Evolutionary conservation across 1,140 invertebrate genomes (phyloP), one percentile per base, ranked within the genome.

Genomic region (Microplitis demolitor): DNA sequence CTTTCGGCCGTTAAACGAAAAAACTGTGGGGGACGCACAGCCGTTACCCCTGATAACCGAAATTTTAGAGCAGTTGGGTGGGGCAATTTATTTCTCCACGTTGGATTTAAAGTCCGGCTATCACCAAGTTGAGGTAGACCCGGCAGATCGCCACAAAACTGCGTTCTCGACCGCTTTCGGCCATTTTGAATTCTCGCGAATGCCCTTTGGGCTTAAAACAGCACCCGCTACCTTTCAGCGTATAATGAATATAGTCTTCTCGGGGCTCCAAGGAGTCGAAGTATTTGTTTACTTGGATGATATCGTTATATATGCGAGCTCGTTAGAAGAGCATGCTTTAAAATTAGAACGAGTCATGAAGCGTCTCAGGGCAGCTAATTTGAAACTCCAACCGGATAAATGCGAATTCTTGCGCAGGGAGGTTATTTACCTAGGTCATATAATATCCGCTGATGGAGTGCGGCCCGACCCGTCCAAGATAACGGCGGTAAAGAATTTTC

Each of bases 191-290:
- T 66, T 45, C 11, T 8, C 5, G 2, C 63, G 63, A 16, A 66
- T 66, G 63, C 63, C 63, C 4, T 66, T 66, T 31, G 39, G 66
- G 0, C 33, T 53, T 33, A 67, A 67, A 54, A 67, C 51, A 11
- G 66, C 66, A 31, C 66, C 66, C 1, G 39, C 66, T 9, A 67
- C 34, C 9, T 67, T 54, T 4, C 66, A 54, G 11, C 51, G 66
- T 3, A 3, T 53, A 54, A 67, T 54, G 66, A 50, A 67, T 53
- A 67, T 50, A 14, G 66, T 54, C 31, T 14, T 67, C 11, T 53
- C 45, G 8, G 45, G 50, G 11, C 24, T 54, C 54, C 50, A 67
- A 34, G 31, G 53, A 33, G 14, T 53, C 3, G 31, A 45, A n/a
- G 33, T 51, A 2, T 67, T 67, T 14, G 66, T 67, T 13, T 67